Evolutionary conservation across 2,797 vertebrate genomes (phyloP), one percentile per base, ranked within the genome.

Genomic region (Otolemur crassicaudatus): DNA sequence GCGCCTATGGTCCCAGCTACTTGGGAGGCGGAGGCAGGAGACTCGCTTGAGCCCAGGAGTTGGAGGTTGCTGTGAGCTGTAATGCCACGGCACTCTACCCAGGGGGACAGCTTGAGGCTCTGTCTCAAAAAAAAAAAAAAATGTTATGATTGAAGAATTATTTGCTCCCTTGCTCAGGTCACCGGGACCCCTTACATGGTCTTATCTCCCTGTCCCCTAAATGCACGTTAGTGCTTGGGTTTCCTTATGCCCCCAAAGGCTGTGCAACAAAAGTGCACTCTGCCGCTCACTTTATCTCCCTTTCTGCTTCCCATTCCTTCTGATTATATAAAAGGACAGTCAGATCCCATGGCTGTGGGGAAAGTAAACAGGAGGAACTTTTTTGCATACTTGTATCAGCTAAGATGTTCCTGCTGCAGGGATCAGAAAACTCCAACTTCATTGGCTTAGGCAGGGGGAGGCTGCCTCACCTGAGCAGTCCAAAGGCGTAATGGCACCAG

Each of bases 251-350:
- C 16, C 14, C 58, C 58, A 8, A 11, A 20, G 72, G 43, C 65
- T 29, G 4, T 25, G 3, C 73, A 17, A 25, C 53, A 22, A 13
- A 43, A 14, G 29, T 12, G 40, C 40, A 34, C 31, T 58, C 67
- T 11, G 43, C 5, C 7, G 6, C n/a, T 11, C 7, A 0, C 11
- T 31, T 34, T 31, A 0, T 29, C 19, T 25, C 29, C 70, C 16
- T 89, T 7, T 67, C 67, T 14, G 17, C 20, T 11, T 23, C 37
- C 20, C 5, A 14, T 61, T 49, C 53, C 31, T 49, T 53, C n/a
- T 76, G 34, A 81, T 13, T 20, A 6, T 16, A 60, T 76, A 29
- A 43, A 53, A 37, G 34, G 34, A 37, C 34, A 80, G 31, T 79
- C 63, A 23, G 58, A 90, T 49, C 83, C 69, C 7, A 23, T 3